These are phyloP conservation scores for Aix galericulata DNA, from an alignment of 2,113 vertebrate species.

Conservation along the genomic window DNA sequence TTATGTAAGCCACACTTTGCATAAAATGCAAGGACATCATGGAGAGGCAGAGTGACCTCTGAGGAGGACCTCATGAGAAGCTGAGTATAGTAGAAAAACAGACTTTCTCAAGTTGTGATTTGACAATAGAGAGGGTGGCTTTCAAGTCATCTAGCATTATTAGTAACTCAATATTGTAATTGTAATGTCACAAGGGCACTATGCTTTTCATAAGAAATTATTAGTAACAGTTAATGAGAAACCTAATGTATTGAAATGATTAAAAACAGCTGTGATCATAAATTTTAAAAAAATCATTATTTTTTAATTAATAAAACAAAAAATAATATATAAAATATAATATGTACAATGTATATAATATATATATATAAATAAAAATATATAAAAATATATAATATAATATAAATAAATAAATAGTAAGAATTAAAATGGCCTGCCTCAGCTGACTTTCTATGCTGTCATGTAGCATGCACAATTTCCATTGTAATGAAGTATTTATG, in stretches of 20 bases:
- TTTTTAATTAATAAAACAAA: too few species aligned
- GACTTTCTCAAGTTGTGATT: not conserved
- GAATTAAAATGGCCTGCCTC: constrained; percentile 68
- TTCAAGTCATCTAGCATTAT: constrained; percentile 7
- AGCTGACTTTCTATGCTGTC: constrained; percentile 38
- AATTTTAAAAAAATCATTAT: too few species aligned
- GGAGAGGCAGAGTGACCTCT: constrained; percentile 8
- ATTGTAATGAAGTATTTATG: constrained; percentile 60
- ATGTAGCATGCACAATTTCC: constrained; percentile 24
- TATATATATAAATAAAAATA: too few species aligned
- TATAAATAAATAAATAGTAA: constrained; percentile 1
- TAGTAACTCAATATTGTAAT: constrained; percentile 15
- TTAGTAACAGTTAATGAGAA: constrained; percentile 68
- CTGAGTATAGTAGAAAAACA: not conserved
- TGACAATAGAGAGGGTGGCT: not conserved
- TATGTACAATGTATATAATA: too few species aligned
- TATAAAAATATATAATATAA: too few species aligned
- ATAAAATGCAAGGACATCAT: not conserved
- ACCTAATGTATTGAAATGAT: constrained; percentile 58
- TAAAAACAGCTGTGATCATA: constrained; percentile 70
- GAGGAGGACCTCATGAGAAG: too few species aligned
- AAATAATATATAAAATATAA: too few species aligned
- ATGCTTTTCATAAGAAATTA: constrained; percentile 61
- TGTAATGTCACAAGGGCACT: constrained; percentile 33
- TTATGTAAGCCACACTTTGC: not conserved